phyloP scores from a whole-genome alignment of 2,888 invertebrate genomes.

The Pristionchus fissidentatus region DNA sequence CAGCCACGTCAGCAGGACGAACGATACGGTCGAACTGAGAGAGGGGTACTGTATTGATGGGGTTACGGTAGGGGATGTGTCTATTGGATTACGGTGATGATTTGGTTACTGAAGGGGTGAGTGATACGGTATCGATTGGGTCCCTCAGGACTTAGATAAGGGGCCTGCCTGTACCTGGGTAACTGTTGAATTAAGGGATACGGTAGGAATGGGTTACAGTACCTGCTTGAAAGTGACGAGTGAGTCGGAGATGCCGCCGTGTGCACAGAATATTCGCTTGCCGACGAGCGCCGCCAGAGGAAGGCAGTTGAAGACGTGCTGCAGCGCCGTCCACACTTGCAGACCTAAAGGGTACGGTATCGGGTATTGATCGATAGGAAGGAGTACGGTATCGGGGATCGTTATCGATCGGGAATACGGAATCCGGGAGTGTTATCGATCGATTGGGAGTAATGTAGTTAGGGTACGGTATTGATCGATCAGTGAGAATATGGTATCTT shows the following conservation, averaged over 20 bases:
- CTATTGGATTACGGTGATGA: no score
- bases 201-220: no score
- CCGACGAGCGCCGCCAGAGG: conserved; percentile 78
- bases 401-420: neutral
- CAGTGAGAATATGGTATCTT: neutral
- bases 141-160: no score
- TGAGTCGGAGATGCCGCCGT: conserved; percentile 80
- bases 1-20: conserved; percentile 57
- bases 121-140: no score
- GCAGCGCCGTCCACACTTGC: conserved; percentile 55
- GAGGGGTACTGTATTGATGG: neutral
- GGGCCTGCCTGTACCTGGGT: no score
- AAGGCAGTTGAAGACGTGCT: conserved; percentile 78
- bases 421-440: no score
- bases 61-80: neutral
- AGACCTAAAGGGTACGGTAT: conserved; percentile 47
- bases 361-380: neutral
- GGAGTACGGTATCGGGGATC: neutral
- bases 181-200: no score
- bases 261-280: conserved; percentile 79
- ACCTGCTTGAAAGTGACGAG: conserved; percentile 78
- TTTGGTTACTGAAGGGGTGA: no score
- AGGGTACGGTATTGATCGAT: neutral
- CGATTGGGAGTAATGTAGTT: no score
- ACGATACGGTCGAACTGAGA: conserved; percentile 48